Evolutionary conservation across 2,113 vertebrate genomes (phyloP).

Genomic region (Platanista minor): DNA sequence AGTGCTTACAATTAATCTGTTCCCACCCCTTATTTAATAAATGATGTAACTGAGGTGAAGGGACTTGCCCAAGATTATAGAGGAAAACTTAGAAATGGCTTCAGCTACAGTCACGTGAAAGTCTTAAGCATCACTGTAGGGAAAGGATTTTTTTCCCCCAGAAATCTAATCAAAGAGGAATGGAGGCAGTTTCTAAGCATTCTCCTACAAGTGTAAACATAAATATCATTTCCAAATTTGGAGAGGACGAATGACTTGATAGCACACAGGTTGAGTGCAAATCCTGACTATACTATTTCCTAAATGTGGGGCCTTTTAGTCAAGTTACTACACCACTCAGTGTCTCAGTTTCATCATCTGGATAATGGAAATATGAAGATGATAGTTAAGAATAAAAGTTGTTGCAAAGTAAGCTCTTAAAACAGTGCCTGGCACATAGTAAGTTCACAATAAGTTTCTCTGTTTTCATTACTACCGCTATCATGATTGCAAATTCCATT

Average conservation of each 20-base stretch:
- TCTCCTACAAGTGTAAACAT: neutral
- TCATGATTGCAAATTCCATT: neutral
- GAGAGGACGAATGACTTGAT: neutral
- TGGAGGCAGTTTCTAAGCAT: neutral
- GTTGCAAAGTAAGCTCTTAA: neutral
- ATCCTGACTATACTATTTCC: neutral
- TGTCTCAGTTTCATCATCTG: neutral
- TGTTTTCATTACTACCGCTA: neutral
- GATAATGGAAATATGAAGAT: neutral
- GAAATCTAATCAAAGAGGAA: slow-evolving; percentile 13
- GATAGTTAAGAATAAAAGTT: neutral
- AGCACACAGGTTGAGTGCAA: neutral
- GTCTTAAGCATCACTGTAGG: neutral
- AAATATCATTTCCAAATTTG: neutral
- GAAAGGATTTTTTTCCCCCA: slow-evolving; percentile 7
- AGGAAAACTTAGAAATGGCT: neutral
- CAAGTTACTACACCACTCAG: neutral
- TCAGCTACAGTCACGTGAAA: neutral
- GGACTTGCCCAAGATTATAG: neutral
- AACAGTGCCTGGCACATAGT: neutral
- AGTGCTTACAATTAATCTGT: slow-evolving; percentile 27
- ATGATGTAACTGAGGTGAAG: neutral
- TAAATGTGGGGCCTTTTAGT: neutral
- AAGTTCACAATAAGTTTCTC: neutral
- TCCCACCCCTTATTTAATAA: neutral